Percentiles rank a stretch among this genome's conserved stretches.
These are phyloP conservation scores for Nomada lathburiana DNA, from an alignment of 2,888 invertebrate genomes.

Conservation along the genomic window DNA sequence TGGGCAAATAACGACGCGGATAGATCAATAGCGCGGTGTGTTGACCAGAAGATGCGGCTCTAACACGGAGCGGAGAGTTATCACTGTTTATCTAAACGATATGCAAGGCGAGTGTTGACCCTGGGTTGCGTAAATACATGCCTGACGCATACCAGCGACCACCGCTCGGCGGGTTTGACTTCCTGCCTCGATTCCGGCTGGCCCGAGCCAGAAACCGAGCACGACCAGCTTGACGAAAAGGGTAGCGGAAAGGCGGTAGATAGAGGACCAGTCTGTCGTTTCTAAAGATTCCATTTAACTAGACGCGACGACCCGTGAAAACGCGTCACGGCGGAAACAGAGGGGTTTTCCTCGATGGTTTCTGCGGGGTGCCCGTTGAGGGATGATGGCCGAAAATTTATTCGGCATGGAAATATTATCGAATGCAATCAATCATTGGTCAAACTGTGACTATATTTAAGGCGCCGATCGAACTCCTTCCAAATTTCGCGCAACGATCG, in stretches of 20 bases:
- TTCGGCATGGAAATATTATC: too few species aligned
- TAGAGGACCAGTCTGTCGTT: slow-evolving; percentile 24
- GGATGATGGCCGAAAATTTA: not conserved
- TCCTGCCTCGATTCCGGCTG: slow-evolving; percentile 47
- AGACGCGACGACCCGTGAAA: not conserved
- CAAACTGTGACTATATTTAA: too few species aligned
- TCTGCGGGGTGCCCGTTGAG: not conserved
- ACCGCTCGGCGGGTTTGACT: slow-evolving; percentile 46
- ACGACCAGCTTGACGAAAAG: slow-evolving; percentile 35
- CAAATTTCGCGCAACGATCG: too few species aligned
- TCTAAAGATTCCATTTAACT: slow-evolving; percentile 19
- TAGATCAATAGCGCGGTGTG: slow-evolving; percentile 5
- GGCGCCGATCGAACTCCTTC: too few species aligned
- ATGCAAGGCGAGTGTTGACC: slow-evolving; percentile 75
- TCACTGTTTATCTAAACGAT: slow-evolving; percentile 75
- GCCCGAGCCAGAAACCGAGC: not conserved
- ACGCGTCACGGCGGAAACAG: slow-evolving; percentile 29
- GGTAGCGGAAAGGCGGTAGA: slow-evolving; percentile 33
- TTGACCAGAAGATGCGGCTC: slow-evolving; percentile 4
- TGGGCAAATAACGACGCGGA: too few species aligned
- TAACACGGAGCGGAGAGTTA: slow-evolving; percentile 49
- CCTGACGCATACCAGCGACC: slow-evolving; percentile 39
- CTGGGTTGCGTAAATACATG: slow-evolving; percentile 73
- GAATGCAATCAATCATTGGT: too few species aligned
- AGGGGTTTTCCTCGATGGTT: not conserved